phyloP scores from a whole-genome alignment of 2,888 invertebrate genomes.

The Drosophila crucigera region DNA sequence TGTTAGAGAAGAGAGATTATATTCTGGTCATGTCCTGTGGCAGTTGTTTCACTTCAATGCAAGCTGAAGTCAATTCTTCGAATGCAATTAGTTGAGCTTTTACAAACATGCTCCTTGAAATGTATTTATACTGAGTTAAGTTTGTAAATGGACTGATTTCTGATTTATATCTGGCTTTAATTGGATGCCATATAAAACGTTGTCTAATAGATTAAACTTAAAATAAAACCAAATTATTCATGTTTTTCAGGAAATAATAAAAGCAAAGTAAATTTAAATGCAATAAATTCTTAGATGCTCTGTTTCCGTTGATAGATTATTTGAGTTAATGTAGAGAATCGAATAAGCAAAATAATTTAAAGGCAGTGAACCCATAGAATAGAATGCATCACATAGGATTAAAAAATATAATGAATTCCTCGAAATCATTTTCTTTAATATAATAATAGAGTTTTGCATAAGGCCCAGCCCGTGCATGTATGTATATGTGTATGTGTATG shows the following conservation, averaged over 20 bases:
- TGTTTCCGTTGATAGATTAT: not conserved
- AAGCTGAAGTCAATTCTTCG: not conserved
- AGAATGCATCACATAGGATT: conserved; percentile 1
- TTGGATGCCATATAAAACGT: not conserved
- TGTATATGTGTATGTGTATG: not conserved
- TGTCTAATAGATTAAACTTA: not conserved
- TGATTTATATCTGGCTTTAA: not conserved
- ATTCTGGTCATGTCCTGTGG: not conserved
- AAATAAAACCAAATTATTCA: not conserved
- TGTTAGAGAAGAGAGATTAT: not conserved
- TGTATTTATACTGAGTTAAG: not conserved
- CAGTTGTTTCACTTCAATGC: not conserved
- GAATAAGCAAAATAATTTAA: not conserved
- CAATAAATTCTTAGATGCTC: not conserved
- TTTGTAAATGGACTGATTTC: not conserved
- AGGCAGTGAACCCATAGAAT: not conserved
- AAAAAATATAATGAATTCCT: conserved; percentile 11
- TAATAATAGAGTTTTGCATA: conserved; percentile 31
- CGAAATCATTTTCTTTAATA: conserved; percentile 8
- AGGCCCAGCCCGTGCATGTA: not conserved
- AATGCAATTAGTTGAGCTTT: not conserved
- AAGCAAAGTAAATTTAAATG: not conserved
- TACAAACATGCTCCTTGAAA: not conserved
- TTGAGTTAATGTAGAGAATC: not conserved
- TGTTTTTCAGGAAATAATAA: not conserved